Base-by-base conservation (phyloP, 2,888 invertebrate genomes). In the Steinernema carpocapsae region DNA sequence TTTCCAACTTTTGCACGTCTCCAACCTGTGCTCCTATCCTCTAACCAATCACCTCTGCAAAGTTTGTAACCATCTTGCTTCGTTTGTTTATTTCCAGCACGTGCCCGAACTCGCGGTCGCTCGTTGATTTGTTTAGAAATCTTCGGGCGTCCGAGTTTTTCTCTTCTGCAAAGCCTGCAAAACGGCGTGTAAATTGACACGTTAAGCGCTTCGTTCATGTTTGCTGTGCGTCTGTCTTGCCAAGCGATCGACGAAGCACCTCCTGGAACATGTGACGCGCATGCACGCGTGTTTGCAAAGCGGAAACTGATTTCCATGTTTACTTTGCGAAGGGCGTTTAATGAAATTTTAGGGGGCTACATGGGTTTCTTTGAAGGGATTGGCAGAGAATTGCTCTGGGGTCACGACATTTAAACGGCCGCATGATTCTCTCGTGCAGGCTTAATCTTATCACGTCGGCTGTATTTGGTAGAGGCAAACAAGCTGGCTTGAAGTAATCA, bases 181-280 rank as follows among this genome's bases (percentile, higher is more conserved):
- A 48, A 19, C 48, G 48, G 48, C 48, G 48, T 48, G 48, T 48
- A 48, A 48, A 48, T 48, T 19, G 48, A 48, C 48, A 48, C 48
- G 48, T 48, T 48, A 48, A 48, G 19, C 48, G 17, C 48, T 17
- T 17, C 48, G 48, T 48, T 19, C 48, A 2, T 48, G 7, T 4
- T 48, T 4, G 48, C 4, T 17, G 17, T 17, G n/a, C n/a, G n/a
- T n/a, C n/a, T n/a, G n/a, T n/a, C n/a, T 19, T 48, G 48, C 48
- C 19, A n/a, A n/a, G 48, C 48, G 3, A 14, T 14, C 19, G 48
- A 4, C 19, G 48, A 17, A 48, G 19, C 48, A 19, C n/a, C 48
- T 48, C n/a, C 48, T 48, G 48, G 48, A 48, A 48, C 48, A 48
- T 48, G 48, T 48, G 48, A 48, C 19, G 48, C 19, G 37, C 37